A percentile compares a stretch with the other conserved stretches of the same genome.
Conservation (phyloP, 2,113 vertebrate genomes). For the Crotalus helleri region DNA sequence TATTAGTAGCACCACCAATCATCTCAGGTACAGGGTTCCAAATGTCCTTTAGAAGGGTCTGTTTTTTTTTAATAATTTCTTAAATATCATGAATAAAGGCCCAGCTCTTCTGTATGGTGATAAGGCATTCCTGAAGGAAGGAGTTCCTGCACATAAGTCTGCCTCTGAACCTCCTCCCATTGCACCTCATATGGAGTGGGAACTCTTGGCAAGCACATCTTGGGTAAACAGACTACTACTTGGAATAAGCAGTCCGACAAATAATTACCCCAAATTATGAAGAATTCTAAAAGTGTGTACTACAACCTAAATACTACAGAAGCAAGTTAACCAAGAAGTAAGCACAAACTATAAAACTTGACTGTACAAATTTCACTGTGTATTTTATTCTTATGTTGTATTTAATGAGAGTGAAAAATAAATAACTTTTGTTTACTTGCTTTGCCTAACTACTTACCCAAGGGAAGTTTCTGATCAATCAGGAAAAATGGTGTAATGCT, state of each 20-base stretch:
- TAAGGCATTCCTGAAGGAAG: neutral
- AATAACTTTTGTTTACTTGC: neutral
- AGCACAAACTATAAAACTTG: neutral
- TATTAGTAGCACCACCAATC: neutral
- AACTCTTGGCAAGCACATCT: neutral
- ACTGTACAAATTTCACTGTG: neutral
- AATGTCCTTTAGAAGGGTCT: neutral
- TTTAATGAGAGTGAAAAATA: neutral
- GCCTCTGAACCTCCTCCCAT: neutral
- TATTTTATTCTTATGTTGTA: neutral
- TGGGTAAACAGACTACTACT: neutral
- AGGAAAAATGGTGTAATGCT: slow-evolving; percentile 71
- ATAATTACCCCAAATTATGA: neutral
- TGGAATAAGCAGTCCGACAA: neutral
- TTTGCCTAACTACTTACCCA: slow-evolving; percentile 74
- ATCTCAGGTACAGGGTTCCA: neutral
- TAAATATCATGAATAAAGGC: neutral
- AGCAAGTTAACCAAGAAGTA: neutral
- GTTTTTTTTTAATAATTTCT: neutral
- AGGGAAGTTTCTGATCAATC: slow-evolving; percentile 63
- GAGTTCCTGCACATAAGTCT: neutral
- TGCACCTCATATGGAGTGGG: neutral
- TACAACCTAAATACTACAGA: neutral
- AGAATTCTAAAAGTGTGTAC: neutral
- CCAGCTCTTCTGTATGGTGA: neutral